Base-by-base conservation (phyloP, 2,113 vertebrate species). In the Vulpes vulpes region DNA sequence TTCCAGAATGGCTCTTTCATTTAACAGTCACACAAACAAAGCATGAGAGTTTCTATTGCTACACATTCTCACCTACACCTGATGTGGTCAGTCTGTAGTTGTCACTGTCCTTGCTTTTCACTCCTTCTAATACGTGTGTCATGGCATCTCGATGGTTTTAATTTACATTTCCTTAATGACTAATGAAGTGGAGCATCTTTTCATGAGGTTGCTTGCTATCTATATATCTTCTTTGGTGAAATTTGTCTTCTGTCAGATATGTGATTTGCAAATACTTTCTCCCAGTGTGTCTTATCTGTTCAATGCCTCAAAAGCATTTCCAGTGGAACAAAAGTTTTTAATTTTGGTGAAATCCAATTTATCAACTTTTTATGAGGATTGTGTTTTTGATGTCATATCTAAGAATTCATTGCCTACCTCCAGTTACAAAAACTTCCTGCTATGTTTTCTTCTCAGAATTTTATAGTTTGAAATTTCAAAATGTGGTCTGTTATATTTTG, bases 381-480 rank as follows among this genome's bases (percentile, higher is more conserved):
- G 35, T 25, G 65, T 59, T 85, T 91, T 35, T 51, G 51, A 78
- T n/a, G 59, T 49, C 69, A 15, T 85, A 91, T 17, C 81, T 79
- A 74, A 89, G 76, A 83, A 95, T 59, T 80, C 23, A 86, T 10
- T 53, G 51, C 15, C 79, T 57, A 69, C 30, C 11, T 84, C 11
- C 60, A 85, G 62, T 86, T 19, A 60, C 17, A 53, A 60, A 91
- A 38, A 69, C 9, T 69, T 69, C 38, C 30, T 95, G 30, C 51
- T 78, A 60, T 19, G 27, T 51, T 71, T 49, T 67, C 49, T 78
- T 86, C 73, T 71, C 64, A 8, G 65, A 90, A 23, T 53, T 53
- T 80, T 51, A 95, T 15, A 38, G 89, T 43, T 32, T 91, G 62
- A 86, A 91, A 80, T 91, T 89, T 88, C 65, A 71, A 38, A 81